These are phyloP conservation scores for Volucella inflata DNA, from an alignment of 2,888 invertebrate species.

Conservation along the genomic window DNA sequence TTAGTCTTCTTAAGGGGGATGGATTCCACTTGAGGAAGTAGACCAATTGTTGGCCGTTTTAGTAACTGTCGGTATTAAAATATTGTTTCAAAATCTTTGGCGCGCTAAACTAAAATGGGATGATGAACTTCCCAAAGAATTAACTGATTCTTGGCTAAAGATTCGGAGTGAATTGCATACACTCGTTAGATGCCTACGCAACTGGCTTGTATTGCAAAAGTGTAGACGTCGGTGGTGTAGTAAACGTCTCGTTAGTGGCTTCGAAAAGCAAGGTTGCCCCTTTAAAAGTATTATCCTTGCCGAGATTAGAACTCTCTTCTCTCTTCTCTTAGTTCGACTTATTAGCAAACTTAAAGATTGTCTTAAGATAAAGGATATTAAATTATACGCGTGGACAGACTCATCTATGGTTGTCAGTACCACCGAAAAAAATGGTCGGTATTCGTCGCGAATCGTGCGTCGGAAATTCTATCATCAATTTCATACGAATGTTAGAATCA, in stretches of 20 bases:
- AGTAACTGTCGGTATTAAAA: too few species aligned
- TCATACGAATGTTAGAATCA: too few species aligned
- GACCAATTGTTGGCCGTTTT: too few species aligned
- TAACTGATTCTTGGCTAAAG: constrained; percentile 9
- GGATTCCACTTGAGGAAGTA: too few species aligned
- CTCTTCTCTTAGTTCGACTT: constrained; percentile 13
- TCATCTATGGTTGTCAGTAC: too few species aligned
- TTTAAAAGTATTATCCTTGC: constrained; percentile 35
- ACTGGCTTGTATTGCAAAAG: constrained; percentile 38
- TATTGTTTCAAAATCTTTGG: constrained; percentile 23
- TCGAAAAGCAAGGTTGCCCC: constrained; percentile 42
- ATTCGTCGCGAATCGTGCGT: too few species aligned
- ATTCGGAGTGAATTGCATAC: constrained; percentile 6
- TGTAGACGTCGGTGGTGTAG: neutral
- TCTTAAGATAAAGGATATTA: too few species aligned
- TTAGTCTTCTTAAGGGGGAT: too few species aligned
- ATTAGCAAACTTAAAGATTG: neutral
- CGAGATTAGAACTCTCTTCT: constrained; percentile 2
- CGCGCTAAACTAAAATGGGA: constrained; percentile 9
- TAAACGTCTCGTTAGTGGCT: constrained; percentile 20
- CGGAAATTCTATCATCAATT: too few species aligned
- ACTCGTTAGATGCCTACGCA: constrained; percentile 43
- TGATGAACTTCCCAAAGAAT: neutral
- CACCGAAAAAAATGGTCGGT: too few species aligned
- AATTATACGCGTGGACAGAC: too few species aligned